These are phyloP conservation scores for Protophormia terraenovae DNA, from an alignment of 2,888 invertebrate genomes.

Conservation along the genomic window DNA sequence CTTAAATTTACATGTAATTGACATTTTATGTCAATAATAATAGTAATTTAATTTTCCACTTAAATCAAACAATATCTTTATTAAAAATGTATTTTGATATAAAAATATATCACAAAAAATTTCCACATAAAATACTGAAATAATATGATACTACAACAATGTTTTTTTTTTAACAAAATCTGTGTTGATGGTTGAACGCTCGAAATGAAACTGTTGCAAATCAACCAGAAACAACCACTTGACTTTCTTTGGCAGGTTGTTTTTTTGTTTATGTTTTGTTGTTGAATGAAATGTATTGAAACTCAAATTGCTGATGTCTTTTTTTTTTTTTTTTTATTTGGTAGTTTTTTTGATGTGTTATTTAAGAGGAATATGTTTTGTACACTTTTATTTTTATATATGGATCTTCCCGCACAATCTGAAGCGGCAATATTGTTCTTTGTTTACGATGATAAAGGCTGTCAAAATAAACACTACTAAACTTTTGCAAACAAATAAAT, in stretches of 20 bases:
- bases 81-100: neutral
- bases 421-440: too few relatives aligned
- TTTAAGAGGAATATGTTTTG: too few relatives aligned
- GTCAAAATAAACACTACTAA: constrained; percentile 8
- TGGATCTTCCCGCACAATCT: too few relatives aligned
- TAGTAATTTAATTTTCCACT: constrained; percentile 4
- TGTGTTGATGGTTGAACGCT: constrained; percentile 40
- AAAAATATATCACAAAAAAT: neutral
- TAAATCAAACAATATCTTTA: neutral
- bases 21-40: constrained; percentile 57
- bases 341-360: too few relatives aligned
- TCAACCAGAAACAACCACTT: constrained; percentile 14
- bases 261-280: neutral
- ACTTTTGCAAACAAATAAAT: too few relatives aligned
- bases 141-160: neutral
- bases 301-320: neutral
- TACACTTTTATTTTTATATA: too few relatives aligned
- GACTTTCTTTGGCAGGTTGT: constrained; percentile 35
- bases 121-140: neutral
- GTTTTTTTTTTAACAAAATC: neutral
- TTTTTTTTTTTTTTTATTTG: neutral
- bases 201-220: constrained; percentile 55
- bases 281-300: neutral
- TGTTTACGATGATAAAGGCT: constrained; percentile 11
- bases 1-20: constrained; percentile 68